Evolutionary conservation across 2,113 vertebrate genomes (phyloP).

Genomic region (Tetraodon nigroviridis): DNA sequence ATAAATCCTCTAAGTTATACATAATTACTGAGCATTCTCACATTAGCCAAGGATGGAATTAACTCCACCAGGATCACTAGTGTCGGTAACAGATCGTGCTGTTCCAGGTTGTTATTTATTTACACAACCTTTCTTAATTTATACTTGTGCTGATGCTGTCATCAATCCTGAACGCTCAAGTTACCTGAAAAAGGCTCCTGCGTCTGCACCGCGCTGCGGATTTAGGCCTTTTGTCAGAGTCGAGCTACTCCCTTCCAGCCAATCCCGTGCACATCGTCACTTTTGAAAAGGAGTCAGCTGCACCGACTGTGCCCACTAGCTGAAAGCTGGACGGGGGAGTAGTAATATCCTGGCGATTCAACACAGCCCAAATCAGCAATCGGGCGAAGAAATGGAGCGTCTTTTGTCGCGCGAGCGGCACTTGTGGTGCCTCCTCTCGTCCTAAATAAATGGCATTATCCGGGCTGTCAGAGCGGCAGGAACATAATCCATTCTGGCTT

Average conservation of each 20-base stretch:
- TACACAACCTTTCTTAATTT: not conserved
- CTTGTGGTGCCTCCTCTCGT: constrained; percentile 37
- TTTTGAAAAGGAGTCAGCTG: not conserved
- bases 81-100: not conserved
- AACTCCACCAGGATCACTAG: not conserved
- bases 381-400: constrained; percentile 34
- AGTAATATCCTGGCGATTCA: constrained; percentile 32
- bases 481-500: constrained; percentile 54
- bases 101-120: constrained; percentile 1
- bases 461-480: constrained; percentile 35
- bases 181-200: not conserved
- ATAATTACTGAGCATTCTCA: not conserved
- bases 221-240: too few relatives aligned
- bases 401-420: constrained; percentile 44
- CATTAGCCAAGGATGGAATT: not conserved
- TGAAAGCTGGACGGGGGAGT: constrained; percentile 23
- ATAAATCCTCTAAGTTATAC: not conserved
- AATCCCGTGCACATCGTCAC: too few relatives aligned
- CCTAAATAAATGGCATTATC: constrained; percentile 61
- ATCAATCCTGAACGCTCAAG: not conserved
- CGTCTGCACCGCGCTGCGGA: too few relatives aligned
- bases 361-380: constrained; percentile 16
- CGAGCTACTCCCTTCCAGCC: too few relatives aligned
- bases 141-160: not conserved
- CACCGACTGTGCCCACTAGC: not conserved